Base-by-base conservation (phyloP, 1,140 invertebrate species). In the Epicauta chinensis region DNA sequence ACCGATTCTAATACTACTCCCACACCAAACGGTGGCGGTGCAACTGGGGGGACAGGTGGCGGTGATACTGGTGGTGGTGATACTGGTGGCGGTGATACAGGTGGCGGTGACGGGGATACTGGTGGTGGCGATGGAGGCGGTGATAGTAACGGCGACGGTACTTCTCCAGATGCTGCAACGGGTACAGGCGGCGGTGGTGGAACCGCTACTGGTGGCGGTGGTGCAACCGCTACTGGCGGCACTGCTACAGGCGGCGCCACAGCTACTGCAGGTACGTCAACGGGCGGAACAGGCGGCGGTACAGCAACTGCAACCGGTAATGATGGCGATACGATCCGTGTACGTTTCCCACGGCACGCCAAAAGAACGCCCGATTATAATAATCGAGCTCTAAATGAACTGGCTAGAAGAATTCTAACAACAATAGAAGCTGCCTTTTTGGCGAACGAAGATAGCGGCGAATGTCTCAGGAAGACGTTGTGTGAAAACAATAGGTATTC, bases 401-500 rank as follows among this genome's bases (percentile, higher is more conserved):
- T 76, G 5, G 70, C 81, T 6, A 71, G 77, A 34, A 67, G 74
- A 38, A 72, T 78, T 29, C 47, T 79, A 9, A 69, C 72, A 56
- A 75, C 81, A 40, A 66, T 78, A 60, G 73, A 82, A 69, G 73
- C 77, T 51, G 60, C 70, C 56, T 52, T 77, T 53, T 46, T 78
- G 48, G 61, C 74, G 30, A 60, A 76, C 63, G 12, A 68, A 41
- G 65, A 76, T 53, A 60, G 70, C 14, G 75, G 73, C 0, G 69
- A 71, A 29, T 86, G 83, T 61, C 64, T 86, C n/a, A 73, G 78
- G 16, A 72, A 75, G 50, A 68, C 70, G 5, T 66, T 86, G 1
- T 86, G 83, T 61, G 70, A 81, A 32, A 79, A 81, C 29, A 86
- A 86, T 62, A 78, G 70, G 48, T 75, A 73, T 49, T 80, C 80